Evolutionary conservation across 2,797 vertebrate species (phyloP).

Genomic region (Mycteria americana): DNA sequence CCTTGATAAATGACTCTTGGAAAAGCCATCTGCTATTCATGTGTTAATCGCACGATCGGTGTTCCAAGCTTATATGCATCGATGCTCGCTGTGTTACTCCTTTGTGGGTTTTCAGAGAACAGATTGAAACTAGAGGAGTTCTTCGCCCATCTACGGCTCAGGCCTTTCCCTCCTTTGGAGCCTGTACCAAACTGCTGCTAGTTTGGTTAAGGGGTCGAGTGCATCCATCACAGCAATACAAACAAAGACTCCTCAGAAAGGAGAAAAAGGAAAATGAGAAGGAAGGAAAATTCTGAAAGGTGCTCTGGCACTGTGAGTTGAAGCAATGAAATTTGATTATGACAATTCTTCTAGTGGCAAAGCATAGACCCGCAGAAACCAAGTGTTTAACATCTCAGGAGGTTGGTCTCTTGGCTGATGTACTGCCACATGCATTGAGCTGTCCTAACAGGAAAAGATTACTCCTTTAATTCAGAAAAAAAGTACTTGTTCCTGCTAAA

Average conservation of each 20-base stretch:
- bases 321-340: background rate
- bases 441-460: background rate
- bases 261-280: background rate
- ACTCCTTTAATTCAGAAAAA: background rate
- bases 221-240: background rate
- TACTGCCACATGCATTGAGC: background rate
- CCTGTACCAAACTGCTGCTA: background rate
- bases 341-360: background rate
- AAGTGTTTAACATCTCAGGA: background rate
- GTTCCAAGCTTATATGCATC: background rate
- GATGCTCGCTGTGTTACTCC: background rate
- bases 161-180: background rate
- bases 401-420: background rate
- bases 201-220: background rate
- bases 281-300: background rate
- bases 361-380: background rate
- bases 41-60: background rate
- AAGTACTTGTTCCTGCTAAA: background rate
- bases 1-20: background rate
- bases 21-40: background rate
- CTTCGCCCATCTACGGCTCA: background rate
- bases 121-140: background rate
- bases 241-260: conserved; percentile 1
- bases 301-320: background rate
- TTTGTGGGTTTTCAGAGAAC: background rate